These are phyloP conservation scores for Drosophila pegasa DNA, from an alignment of 2,888 invertebrate genomes.

Conservation along the genomic window DNA sequence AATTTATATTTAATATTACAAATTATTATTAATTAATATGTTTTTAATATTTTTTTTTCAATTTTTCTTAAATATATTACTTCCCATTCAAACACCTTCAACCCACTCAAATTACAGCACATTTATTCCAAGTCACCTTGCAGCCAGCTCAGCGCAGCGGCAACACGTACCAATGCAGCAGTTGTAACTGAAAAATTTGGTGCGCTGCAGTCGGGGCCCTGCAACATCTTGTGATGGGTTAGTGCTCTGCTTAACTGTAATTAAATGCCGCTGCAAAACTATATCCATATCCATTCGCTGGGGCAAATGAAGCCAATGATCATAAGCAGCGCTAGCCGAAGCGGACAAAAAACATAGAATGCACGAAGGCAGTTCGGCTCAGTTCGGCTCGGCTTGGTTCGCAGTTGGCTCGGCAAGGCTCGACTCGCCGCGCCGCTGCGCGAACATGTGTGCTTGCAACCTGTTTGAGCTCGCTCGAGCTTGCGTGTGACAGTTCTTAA, in stretches of 20 bases:
- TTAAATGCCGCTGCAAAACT: conserved; percentile 1
- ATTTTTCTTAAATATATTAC: no score
- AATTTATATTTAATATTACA: no score
- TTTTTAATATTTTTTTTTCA: no score
- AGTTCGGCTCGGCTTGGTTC: conserved; percentile 14
- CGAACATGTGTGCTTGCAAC: conserved; percentile 60
- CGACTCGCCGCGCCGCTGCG: conserved; percentile 12
- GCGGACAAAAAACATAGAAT: conserved; percentile 67
- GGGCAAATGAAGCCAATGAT: conserved; percentile 46
- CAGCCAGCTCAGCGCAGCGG: conserved; percentile 8
- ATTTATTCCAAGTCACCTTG: conserved; percentile 20
- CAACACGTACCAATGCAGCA: not conserved
- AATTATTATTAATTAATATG: no score
- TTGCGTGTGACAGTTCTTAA: conserved; percentile 38
- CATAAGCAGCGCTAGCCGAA: conserved; percentile 24
- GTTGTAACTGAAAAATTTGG: not conserved
- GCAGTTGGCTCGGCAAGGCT: conserved; percentile 19
- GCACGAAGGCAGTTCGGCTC: conserved; percentile 40
- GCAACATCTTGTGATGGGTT: not conserved
- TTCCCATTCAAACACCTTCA: no score
- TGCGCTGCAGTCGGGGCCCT: not conserved
- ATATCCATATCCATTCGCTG: conserved; percentile 10
- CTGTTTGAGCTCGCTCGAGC: conserved; percentile 44
- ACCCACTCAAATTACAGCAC: not conserved
- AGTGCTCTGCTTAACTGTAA: not conserved